Conservation (phyloP, 2,797 vertebrate genomes). For the Propithecus deckenii region DNA sequence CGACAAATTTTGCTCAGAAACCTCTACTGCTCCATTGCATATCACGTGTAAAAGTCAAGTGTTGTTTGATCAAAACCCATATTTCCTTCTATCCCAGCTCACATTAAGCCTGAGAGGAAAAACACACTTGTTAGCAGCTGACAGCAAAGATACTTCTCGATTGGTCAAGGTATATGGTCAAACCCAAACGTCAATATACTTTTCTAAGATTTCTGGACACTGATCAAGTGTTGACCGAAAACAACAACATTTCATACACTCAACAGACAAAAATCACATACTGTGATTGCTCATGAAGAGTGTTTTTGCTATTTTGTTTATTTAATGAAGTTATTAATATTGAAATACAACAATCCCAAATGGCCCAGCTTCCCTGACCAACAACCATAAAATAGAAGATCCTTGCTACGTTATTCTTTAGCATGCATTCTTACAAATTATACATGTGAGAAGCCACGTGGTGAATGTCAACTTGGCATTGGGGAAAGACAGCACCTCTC, state of each 20-base stretch:
- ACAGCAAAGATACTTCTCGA: not conserved
- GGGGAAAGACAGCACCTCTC: not conserved
- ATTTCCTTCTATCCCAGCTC: not conserved
- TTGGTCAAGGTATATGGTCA: not conserved
- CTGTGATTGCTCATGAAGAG: not conserved
- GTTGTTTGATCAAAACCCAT: not conserved
- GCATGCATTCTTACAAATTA: slow-evolving; percentile 67
- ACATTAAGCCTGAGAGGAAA: not conserved
- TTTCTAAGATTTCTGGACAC: not conserved
- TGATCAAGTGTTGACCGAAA: not conserved
- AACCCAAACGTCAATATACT: not conserved
- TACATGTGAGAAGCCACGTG: slow-evolving; percentile 73
- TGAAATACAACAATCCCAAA: slow-evolving; percentile 23
- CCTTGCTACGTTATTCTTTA: slow-evolving; percentile 51
- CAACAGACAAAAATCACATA: not conserved
- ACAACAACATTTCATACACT: not conserved
- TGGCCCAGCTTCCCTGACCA: not conserved
- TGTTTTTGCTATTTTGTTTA: not conserved
- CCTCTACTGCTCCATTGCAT: not conserved
- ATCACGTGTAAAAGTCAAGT: not conserved
- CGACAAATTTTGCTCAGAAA: not conserved
- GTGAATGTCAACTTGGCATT: slow-evolving; percentile 73
- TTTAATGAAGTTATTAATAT: slow-evolving; percentile 29
- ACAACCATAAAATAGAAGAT: not conserved
- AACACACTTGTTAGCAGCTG: not conserved